These are phyloP conservation scores for Ammospiza caudacuta DNA, from an alignment of 2,113 vertebrate species.

Conservation along the genomic window DNA sequence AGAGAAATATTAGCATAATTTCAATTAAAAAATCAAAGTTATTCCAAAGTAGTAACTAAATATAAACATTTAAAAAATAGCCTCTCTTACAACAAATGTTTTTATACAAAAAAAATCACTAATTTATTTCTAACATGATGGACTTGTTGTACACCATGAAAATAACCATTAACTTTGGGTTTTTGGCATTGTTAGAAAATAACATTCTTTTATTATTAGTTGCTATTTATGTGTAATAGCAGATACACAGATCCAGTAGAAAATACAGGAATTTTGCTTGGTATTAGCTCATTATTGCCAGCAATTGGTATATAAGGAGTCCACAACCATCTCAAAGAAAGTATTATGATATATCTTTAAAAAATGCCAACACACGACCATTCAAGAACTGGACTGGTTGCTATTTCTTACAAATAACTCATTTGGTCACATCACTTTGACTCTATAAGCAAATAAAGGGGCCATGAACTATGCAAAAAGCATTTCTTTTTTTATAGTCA, in stretches of 20 bases:
- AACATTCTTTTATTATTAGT: not conserved
- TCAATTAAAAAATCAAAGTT: not conserved
- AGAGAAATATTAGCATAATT: not conserved
- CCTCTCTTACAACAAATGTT: not conserved
- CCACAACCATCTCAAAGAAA: not conserved
- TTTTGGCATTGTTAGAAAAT: not conserved
- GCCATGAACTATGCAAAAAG: accelerated
- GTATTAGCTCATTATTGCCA: not conserved
- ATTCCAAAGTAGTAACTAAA: not conserved
- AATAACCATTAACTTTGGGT: not conserved
- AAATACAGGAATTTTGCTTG: not conserved
- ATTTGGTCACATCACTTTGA: not conserved
- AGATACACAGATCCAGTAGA: not conserved
- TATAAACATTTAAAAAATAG: not conserved
- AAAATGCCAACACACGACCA: not conserved
- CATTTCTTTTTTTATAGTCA: not conserved
- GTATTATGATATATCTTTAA: not conserved
- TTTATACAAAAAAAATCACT: not conserved
- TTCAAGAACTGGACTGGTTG: not conserved
- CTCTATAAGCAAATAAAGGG: not conserved
- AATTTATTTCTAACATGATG: not conserved
- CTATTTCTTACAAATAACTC: not conserved
- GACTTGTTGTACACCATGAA: not conserved
- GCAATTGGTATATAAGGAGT: not conserved
- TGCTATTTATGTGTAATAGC: not conserved